These are phyloP conservation scores for Euglossa dilemma DNA, from an alignment of 1,140 invertebrate genomes.

Conservation along the genomic window DNA sequence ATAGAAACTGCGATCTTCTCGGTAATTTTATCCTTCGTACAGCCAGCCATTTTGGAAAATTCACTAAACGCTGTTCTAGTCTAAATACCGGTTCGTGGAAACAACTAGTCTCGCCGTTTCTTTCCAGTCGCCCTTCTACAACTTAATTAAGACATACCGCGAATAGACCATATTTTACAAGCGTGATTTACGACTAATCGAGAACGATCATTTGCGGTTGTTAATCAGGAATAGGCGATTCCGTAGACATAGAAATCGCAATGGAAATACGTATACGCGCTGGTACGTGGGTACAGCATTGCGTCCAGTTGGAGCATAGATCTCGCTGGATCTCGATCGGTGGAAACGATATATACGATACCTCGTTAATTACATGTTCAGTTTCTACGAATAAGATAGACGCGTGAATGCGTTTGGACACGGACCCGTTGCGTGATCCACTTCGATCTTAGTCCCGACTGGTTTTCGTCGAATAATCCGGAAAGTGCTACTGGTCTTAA, in stretches of 20 bases:
- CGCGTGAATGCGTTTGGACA: slow-evolving; percentile 10
- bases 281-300: too few species aligned
- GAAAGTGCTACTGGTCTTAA: background rate
- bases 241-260: background rate
- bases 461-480: background rate
- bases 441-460: background rate
- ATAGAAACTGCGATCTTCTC: background rate
- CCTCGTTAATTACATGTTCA: slow-evolving; percentile 12
- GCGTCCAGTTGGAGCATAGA: background rate
- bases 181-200: background rate
- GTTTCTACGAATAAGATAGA: background rate
- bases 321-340: background rate
- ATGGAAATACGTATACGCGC: too few species aligned
- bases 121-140: background rate
- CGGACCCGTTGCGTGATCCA: background rate
- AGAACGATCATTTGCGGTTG: background rate
- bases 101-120: too few species aligned
- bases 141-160: background rate
- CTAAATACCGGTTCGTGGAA: background rate
- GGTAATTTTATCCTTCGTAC: too few species aligned
- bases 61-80: background rate
- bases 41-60: background rate
- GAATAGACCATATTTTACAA: background rate
- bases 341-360: background rate
- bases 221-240: background rate